Evolutionary conservation across 92 coral and sea anemone species (phyloP), one percentile per base, ranked within the genome.

Genomic region (Blastomussa wellsi): DNA sequence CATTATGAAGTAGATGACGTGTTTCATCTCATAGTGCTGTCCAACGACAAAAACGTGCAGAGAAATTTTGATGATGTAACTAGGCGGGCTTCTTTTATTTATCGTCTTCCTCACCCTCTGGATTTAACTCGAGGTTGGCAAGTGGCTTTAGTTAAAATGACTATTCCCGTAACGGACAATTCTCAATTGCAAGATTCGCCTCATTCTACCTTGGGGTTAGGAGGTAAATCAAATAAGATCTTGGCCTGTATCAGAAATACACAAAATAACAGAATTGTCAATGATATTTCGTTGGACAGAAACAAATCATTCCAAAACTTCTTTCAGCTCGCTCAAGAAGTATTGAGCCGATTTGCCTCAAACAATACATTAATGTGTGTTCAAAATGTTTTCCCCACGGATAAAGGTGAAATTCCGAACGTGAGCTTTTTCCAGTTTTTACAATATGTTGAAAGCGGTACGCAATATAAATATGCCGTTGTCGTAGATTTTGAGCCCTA

Each of bases 131-230:
- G 74, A 32, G 74, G 74, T 17, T 69, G 74, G 74, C 74, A 69
- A 69, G 74, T 69, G 24, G 74, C 74, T 69, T 69, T 69, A n/a
- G 74, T 69, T 32, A 69, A 69, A 69, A 69, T 69, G 74, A 69
- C 74, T 4, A 69, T 69, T 35, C 74, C 74, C n/a, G 74, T 69
- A 14, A 69, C 74, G 74, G 74, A 69, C 42, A 69, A 69, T 35
- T 69, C n/a, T 15, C 74, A 7, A 69, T 44, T 69, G 74, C 74
- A 69, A 17, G 74, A 69, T 19, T 35, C 74, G 4, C 44, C 74
- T 32, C 47, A 69, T 35, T 69, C 74, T 32, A 35, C 5, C 41
- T 69, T 69, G 42, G 74, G 74, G 36, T 69, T 69, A 35, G 26
- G 12, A 28, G 74, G 74, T 69, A 69, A 69, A 69, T 69, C 74